phyloP scores from a whole-genome alignment of 1,140 invertebrate species.

The Trichomalopsis sarcophagae region DNA sequence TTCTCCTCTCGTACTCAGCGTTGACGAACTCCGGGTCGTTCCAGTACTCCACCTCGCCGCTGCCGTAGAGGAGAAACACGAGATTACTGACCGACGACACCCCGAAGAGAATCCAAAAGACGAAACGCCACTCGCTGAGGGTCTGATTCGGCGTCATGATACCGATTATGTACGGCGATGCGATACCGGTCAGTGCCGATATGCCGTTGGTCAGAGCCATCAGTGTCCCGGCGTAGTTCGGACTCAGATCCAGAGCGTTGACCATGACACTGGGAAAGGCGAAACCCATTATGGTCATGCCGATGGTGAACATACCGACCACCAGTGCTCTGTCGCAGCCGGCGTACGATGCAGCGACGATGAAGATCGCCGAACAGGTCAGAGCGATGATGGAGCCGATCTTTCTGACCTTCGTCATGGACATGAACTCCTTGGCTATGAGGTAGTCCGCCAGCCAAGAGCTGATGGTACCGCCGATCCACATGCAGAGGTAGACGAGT shows the following conservation, averaged over 20 bases:
- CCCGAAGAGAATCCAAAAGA: slow-evolving; percentile 88
- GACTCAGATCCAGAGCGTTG: slow-evolving; percentile 88
- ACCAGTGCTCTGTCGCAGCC: slow-evolving; percentile 82
- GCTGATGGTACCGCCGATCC: slow-evolving; percentile 81
- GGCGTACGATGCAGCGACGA: slow-evolving; percentile 87
- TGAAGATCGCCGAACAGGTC: slow-evolving; percentile 83
- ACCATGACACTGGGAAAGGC: slow-evolving; percentile 85
- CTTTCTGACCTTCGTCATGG: slow-evolving; percentile 80
- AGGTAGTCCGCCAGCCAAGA: slow-evolving; percentile 82
- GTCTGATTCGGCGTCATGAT: slow-evolving; percentile 83
- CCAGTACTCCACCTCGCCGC: slow-evolving; percentile 84
- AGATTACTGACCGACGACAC: slow-evolving; percentile 84
- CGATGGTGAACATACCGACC: slow-evolving; percentile 81
- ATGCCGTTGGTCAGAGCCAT: slow-evolving; percentile 91
- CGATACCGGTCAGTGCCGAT: slow-evolving; percentile 87
- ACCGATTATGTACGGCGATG: slow-evolving; percentile 86
- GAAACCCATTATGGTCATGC: slow-evolving; percentile 85
- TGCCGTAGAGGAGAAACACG: slow-evolving; percentile 83
- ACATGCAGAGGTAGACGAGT: slow-evolving; percentile 84
- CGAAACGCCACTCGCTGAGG: slow-evolving; percentile 84
- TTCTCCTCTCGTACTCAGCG: slow-evolving; percentile 42
- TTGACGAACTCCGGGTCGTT: slow-evolving; percentile 72
- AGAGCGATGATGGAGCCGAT: slow-evolving; percentile 85
- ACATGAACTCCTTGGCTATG: slow-evolving; percentile 76
- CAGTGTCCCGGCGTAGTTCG: slow-evolving; percentile 87